Evolutionary conservation across 1,140 invertebrate species (phyloP), one percentile per base, ranked within the genome.

Genomic region (Homarus americanus): DNA sequence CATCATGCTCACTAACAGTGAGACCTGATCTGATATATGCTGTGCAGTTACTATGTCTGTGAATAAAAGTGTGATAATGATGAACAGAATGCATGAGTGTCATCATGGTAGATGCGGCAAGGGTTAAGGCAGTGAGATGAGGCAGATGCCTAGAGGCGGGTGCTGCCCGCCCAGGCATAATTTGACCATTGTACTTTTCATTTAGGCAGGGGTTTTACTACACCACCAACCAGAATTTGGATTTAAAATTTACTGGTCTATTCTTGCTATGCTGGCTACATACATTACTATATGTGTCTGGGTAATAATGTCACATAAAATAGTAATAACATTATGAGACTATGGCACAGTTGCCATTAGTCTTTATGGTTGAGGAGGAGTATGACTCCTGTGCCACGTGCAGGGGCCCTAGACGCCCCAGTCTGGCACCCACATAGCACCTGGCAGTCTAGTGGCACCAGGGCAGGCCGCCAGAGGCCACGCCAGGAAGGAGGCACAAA

Each of bases 211-310:
- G 63, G 63, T 69, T 69, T n/a, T 69, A 32, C 63, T 69, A 69
- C 63, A 69, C 32, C 63, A 69, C 63, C 10, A 69, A 69, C 5
- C 63, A 69, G 28, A 69, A 69, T 34, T 32, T 32, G 24, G 4
- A 32, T 28, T 69, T 69, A 69, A 28, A 32, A 1, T 69, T 4
- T 69, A 85, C 41, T 84, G 24, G 28, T 73, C 83, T 85, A 85
- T 87, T 79, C 49, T 41, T 72, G 40, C 63, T 85, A 75, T 41
- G 40, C 44, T 87, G n/a, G 83, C 76, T 80, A 80, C 53, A 66
- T 53, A 87, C 49, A 87, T 69, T 80, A 79, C 53, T 28, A 44
- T 28, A 66, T 41, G 53, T 79, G 53, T 66, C 36, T 78, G 86
- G 86, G 76, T 12, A 38, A 80, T 73, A 38, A 80, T 73, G 24